Evolutionary conservation across 2,797 vertebrate genomes (phyloP).

Genomic region (Anguilla obscura): DNA sequence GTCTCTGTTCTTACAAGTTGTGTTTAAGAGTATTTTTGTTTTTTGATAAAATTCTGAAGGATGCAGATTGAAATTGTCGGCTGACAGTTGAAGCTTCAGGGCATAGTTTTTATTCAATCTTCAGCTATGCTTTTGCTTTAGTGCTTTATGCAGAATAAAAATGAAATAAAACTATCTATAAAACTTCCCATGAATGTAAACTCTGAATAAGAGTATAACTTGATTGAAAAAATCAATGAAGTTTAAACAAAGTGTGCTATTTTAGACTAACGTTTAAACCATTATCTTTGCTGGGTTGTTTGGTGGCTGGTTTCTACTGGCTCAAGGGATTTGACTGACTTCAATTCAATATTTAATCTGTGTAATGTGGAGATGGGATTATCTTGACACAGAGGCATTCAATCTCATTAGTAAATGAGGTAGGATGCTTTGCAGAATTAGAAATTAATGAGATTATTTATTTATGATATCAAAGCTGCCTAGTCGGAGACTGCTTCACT

Average conservation of each 20-base stretch:
- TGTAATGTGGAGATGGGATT: constrained; percentile 75
- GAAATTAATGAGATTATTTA: constrained; percentile 77
- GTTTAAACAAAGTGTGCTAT: background rate
- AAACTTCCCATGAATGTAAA: background rate
- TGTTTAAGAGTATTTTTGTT: background rate
- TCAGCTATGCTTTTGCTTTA: background rate
- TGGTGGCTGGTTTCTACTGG: constrained; percentile 71
- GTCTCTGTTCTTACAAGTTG: background rate
- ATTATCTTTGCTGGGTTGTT: constrained; percentile 51
- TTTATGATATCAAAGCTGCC: constrained; percentile 81
- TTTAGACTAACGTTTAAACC: background rate
- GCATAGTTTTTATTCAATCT: background rate
- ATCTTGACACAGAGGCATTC: constrained; percentile 78
- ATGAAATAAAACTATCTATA: background rate
- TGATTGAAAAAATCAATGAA: background rate
- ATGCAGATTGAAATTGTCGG: background rate
- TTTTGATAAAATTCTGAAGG: background rate
- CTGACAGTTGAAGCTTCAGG: background rate
- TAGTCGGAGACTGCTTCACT: constrained; percentile 73
- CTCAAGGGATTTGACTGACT: constrained; percentile 76
- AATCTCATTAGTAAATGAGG: constrained; percentile 80
- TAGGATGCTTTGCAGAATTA: constrained; percentile 73
- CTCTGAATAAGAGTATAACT: no score
- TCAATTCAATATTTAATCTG: constrained; percentile 77
- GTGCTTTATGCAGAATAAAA: background rate